Conservation (phyloP, 2,113 vertebrate species). For the Pavo muticus region DNA sequence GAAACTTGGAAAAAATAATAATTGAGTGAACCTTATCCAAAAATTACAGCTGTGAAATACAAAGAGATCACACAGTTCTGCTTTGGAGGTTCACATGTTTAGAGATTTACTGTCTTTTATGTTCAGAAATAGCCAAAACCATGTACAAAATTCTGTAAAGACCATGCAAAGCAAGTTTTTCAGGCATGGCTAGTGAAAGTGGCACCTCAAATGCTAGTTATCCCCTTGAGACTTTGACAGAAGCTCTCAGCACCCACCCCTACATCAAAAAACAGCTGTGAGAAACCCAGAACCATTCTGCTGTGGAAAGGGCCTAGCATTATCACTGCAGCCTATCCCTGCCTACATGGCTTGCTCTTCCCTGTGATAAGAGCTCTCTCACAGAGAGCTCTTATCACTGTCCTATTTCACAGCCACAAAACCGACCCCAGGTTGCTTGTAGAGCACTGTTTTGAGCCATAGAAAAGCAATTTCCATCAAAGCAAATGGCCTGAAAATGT, state of each 20-base stretch:
- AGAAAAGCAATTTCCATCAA: background rate
- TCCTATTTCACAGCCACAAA: background rate
- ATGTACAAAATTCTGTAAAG: background rate
- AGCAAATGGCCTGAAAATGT: background rate
- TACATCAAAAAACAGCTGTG: background rate
- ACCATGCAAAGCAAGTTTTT: background rate
- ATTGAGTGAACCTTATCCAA: background rate
- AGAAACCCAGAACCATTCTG: background rate
- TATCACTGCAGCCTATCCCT: background rate
- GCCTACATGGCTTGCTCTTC: accelerated
- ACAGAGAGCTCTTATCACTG: background rate
- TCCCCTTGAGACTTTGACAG: background rate
- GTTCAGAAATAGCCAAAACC: background rate
- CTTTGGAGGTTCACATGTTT: background rate
- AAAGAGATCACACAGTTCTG: background rate
- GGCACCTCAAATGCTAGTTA: background rate
- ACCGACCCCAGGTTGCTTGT: background rate
- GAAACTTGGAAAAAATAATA: background rate
- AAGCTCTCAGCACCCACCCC: background rate
- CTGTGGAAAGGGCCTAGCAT: accelerated
- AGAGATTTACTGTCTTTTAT: background rate
- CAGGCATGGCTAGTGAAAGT: background rate
- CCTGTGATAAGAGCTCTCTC: accelerated
- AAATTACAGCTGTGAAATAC: background rate
- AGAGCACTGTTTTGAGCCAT: background rate